Evolutionary conservation across 2,797 vertebrate species (phyloP).

Genomic region (Malacoraja senta): DNA sequence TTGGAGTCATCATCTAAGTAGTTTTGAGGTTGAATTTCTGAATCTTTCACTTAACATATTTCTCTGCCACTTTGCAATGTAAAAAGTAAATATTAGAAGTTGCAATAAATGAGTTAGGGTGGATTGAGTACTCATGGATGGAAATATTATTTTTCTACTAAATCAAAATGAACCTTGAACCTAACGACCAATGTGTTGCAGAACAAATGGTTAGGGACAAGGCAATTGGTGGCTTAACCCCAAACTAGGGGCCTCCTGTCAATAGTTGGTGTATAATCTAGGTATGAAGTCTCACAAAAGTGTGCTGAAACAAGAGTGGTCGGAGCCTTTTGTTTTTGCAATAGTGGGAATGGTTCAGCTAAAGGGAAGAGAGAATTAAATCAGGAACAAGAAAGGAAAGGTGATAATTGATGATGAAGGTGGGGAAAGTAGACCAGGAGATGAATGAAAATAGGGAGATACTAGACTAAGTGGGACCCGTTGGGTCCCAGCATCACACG

Average conservation of each 20-base stretch:
- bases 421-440: no score
- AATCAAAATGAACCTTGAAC: background rate
- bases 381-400: background rate
- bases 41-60: slow-evolving; percentile 55
- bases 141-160: background rate
- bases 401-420: background rate
- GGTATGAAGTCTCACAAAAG: background rate
- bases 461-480: no score
- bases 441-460: background rate
- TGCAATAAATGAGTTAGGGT: background rate
- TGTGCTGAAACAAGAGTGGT: background rate
- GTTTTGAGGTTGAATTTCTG: slow-evolving; percentile 47
- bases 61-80: slow-evolving; percentile 47
- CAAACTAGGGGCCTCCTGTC: background rate
- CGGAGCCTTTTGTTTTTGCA: background rate
- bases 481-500: no score
- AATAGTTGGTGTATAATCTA: background rate
- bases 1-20: background rate
- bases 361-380: background rate
- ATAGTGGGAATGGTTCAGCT: background rate
- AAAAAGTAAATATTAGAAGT: slow-evolving; percentile 43
- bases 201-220: background rate
- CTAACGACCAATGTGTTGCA: background rate
- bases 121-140: background rate
- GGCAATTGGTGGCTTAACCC: background rate